phyloP scores from a whole-genome alignment of 1,140 invertebrate genomes.

The Drosophila lini region DNA sequence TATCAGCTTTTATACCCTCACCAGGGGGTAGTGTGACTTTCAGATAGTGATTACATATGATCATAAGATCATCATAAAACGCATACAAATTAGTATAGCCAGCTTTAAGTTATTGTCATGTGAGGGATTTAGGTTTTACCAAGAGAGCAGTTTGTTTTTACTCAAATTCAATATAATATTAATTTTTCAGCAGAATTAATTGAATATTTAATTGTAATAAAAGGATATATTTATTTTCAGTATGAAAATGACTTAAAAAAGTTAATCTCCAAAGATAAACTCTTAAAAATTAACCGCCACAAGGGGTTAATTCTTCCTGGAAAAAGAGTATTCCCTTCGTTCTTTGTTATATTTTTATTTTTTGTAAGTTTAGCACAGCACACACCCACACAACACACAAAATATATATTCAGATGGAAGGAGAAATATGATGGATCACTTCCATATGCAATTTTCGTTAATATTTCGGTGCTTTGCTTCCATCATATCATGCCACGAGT shows the following conservation, averaged over 20 bases:
- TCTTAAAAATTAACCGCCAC: no score
- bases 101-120: background rate
- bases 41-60: background rate
- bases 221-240: background rate
- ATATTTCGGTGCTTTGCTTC: constrained; percentile 50
- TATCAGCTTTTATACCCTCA: constrained; percentile 25
- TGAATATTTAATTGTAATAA: background rate
- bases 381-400: constrained; percentile 33
- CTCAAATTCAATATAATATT: no score
- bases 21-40: background rate
- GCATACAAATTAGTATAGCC: background rate
- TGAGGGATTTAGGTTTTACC: no score
- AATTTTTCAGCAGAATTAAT: background rate
- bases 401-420: constrained; percentile 15
- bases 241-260: background rate
- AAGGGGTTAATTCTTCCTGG: background rate
- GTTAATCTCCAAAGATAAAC: background rate
- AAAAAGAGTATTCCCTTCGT: constrained; percentile 14
- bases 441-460: constrained; percentile 83
- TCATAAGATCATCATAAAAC: background rate
- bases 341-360: constrained; percentile 26
- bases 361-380: constrained; percentile 55
- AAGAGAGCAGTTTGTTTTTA: no score
- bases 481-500: constrained; percentile 60
- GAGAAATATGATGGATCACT: constrained; percentile 81